Base-by-base conservation (phyloP, 1,140 invertebrate species). In the Conus betulinus region DNA sequence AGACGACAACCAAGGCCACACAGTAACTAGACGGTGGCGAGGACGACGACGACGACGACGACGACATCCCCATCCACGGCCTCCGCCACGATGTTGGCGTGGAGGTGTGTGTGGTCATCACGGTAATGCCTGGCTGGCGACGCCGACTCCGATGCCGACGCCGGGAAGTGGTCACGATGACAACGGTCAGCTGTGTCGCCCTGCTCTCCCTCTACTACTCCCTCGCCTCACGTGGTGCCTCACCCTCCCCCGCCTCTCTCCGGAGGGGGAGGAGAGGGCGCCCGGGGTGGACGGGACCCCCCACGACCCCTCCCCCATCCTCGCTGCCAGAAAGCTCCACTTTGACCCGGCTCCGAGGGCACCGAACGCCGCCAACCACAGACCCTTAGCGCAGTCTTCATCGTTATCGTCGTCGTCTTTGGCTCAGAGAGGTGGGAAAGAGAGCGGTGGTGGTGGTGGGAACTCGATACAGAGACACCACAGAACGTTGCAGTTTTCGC, bases 181-280 rank as follows among this genome's bases (percentile, higher is more conserved):
- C 85, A 39, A 87, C 71, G 52, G 13, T 87, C 8, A 78, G 85
- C 85, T 87, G 85, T 27, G 20, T 87, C 3, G 39, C 74, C 3
- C 23, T 87, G 27, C 74, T 87, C 15, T 53, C 6, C 71, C 20
- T 87, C 71, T 39, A 39, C n/a, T 87, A 87, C 85, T 78, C 71
- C 11, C 23, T 87, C 13, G 85, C 71, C 85, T 87, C 85, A 78
- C 85, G 74, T 87, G 85, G 85, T 87, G 85, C 85, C 76, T 87
- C 39, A 74, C 85, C 52, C 51, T 87, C 39, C 85, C 85, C 13
- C 71, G 74, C 51, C 51, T 71, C 71, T 3, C 67, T 7, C 39
- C 23, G 5, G 27, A 51, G 63, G 71, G 52, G 11, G 84, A 17
- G 20, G 71, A 51, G 20, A 20, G n/a, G 8, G 71, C 39, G 8